phyloP scores from a whole-genome alignment of 2,888 invertebrate species.

The Philaethria dido region DNA sequence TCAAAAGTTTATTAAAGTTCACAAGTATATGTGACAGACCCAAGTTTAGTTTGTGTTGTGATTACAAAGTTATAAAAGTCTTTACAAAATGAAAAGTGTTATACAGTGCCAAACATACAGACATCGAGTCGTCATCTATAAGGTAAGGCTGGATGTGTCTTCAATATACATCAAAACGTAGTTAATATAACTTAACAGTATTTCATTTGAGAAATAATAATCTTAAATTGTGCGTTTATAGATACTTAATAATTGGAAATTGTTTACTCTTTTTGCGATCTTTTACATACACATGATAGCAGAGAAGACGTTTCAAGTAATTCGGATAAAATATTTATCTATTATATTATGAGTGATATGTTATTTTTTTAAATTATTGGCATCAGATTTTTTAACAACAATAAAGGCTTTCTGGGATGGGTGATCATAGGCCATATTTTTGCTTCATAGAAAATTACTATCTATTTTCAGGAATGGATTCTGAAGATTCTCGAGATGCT shows the following conservation, averaged over 20 bases:
- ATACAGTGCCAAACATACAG: constrained; percentile 81
- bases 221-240: background rate
- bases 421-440: background rate
- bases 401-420: constrained; percentile 25
- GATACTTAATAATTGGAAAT: background rate
- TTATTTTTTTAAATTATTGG: background rate
- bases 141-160: constrained; percentile 84
- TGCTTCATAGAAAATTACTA: constrained; percentile 21
- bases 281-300: background rate
- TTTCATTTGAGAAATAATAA: constrained; percentile 18
- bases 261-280: background rate
- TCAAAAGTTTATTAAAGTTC: constrained; percentile 69
- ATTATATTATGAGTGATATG: constrained; percentile 2
- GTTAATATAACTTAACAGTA: constrained; percentile 54
- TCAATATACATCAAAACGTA: constrained; percentile 80
- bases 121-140: constrained; percentile 79
- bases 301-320: constrained; percentile 17
- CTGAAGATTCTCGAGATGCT: constrained; percentile 85
- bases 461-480: constrained; percentile 83
- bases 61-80: constrained; percentile 78
- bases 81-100: constrained; percentile 82
- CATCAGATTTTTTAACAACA: constrained; percentile 1
- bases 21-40: constrained; percentile 82
- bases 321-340: constrained; percentile 6
- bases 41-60: constrained; percentile 82